A percentile compares a stretch with the other conserved stretches of the same genome.
phyloP scores from a whole-genome alignment of 35 echinoderm and acorn worm genomes.

The Amphiura filiformis region DNA sequence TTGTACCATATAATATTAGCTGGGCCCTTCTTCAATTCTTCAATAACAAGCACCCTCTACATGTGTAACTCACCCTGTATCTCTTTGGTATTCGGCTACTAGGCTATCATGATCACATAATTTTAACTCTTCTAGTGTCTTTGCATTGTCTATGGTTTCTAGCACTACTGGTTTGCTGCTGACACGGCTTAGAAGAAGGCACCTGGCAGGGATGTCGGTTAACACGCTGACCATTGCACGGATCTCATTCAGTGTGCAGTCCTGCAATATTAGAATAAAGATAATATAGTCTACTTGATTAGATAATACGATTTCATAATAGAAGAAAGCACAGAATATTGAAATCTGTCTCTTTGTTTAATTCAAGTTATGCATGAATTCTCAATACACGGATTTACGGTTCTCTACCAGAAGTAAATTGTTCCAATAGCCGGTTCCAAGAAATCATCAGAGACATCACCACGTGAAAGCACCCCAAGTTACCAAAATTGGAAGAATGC shows the following conservation, averaged over 20 bases:
- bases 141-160: slow-evolving; percentile 10
- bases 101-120: slow-evolving; percentile 67
- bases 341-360: too few relatives aligned
- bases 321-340: background rate
- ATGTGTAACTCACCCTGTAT: background rate
- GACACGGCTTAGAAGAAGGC: slow-evolving; percentile 56
- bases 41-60: too few relatives aligned
- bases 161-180: slow-evolving; percentile 22
- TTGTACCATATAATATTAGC: too few relatives aligned
- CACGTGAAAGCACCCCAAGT: too few relatives aligned
- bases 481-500: too few relatives aligned
- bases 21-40: too few relatives aligned
- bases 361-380: too few relatives aligned
- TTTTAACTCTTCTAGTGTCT: slow-evolving; percentile 33
- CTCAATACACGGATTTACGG: too few relatives aligned
- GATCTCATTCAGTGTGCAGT: slow-evolving; percentile 54
- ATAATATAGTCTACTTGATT: too few relatives aligned
- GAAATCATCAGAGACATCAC: too few relatives aligned
- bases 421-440: too few relatives aligned
- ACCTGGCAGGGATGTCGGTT: slow-evolving; percentile 54
- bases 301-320: slow-evolving; percentile 36
- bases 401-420: too few relatives aligned
- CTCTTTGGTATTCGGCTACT: slow-evolving; percentile 55
- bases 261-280: slow-evolving; percentile 41
- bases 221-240: slow-evolving; percentile 44